phyloP scores from a whole-genome alignment of 2,888 invertebrate species.

The Aporophyla lueneburgensis region DNA sequence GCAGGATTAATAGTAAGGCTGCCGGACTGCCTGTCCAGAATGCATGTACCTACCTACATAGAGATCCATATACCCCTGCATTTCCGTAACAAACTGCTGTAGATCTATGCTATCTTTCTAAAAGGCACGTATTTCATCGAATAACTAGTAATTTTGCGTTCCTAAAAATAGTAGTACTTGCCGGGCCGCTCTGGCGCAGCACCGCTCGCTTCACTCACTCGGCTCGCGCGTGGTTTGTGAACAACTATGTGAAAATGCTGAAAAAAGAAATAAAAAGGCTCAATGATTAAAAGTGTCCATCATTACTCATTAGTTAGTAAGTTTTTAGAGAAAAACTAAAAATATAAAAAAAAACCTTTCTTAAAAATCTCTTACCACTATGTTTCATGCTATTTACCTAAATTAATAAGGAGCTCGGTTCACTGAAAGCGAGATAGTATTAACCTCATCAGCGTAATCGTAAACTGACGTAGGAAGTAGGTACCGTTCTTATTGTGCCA shows the following conservation, averaged over 20 bases:
- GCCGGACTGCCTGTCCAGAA: constrained; percentile 16
- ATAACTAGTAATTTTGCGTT: not conserved
- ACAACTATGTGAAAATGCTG: not conserved
- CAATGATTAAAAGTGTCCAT: not conserved
- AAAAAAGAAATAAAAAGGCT: not conserved
- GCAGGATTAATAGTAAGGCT: not conserved
- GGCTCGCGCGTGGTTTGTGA: not conserved
- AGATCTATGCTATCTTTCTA: not conserved
- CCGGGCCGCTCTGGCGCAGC: not conserved
- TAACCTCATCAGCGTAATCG: constrained; percentile 28
- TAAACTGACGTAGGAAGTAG: constrained; percentile 7
- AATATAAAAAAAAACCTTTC: no score
- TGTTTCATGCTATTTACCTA: not conserved
- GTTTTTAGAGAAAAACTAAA: not conserved
- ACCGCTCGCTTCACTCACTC: no score
- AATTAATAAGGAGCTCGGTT: not conserved
- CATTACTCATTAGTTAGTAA: not conserved
- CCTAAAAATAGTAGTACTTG: not conserved
- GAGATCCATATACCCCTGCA: not conserved
- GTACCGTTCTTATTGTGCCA: constrained; percentile 32
- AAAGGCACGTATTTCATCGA: not conserved
- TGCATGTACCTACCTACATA: not conserved
- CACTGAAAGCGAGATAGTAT: constrained; percentile 12
- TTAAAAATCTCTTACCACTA: not conserved
- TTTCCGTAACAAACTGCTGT: not conserved